Conservation (phyloP, 2,113 vertebrate genomes). For the Lonchura striata region DNA sequence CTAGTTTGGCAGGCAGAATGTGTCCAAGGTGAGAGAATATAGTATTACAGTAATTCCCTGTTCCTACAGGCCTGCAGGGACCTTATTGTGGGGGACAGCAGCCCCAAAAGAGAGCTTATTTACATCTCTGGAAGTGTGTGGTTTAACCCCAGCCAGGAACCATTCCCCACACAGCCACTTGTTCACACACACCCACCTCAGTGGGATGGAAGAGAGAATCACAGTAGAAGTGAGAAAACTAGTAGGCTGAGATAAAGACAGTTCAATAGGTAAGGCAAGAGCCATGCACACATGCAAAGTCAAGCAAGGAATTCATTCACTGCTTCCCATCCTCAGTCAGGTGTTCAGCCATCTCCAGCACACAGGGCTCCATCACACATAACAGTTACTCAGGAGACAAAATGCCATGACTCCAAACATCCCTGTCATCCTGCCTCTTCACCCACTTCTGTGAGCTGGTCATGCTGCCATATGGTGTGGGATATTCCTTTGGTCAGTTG, state of each 20-base stretch:
- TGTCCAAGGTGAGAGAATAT: background rate
- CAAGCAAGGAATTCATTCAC: background rate
- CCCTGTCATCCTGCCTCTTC: background rate
- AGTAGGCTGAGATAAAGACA: background rate
- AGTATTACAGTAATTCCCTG: background rate
- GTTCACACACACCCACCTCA: background rate
- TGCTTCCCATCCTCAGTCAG: background rate
- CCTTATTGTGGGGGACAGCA: background rate
- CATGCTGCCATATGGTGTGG: background rate
- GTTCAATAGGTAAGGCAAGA: background rate
- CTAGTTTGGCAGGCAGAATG: background rate
- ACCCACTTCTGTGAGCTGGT: background rate
- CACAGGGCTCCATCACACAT: background rate
- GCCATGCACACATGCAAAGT: accelerated
- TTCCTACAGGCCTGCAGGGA: background rate
- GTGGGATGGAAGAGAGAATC: background rate
- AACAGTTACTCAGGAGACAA: background rate
- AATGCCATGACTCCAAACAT: background rate
- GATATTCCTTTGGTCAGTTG: background rate
- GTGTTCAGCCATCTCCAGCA: background rate
- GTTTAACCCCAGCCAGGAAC: background rate
- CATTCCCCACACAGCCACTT: background rate
- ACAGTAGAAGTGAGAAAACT: background rate
- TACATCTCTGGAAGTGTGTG: background rate
- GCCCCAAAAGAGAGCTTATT: background rate